Percentiles rank a stretch among this genome's conserved stretches.
Conservation (phyloP, 2,888 invertebrate species). For the Ormyrus nitidulus region DNA sequence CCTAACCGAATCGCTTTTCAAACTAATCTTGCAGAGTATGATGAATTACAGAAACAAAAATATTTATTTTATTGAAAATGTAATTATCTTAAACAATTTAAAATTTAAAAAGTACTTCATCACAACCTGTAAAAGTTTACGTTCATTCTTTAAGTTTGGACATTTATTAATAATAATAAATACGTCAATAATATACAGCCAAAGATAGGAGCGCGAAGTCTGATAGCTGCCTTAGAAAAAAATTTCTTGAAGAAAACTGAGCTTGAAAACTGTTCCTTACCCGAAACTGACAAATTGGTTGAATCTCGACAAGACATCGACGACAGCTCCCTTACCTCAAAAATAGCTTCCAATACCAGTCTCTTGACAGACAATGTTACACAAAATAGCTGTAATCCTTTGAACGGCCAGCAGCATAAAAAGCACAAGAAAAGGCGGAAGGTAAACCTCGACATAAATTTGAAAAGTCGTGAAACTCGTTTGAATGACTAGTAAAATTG, state of each 20-base stretch:
- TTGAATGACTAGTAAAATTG: constrained; percentile 46
- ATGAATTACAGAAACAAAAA: constrained; percentile 18
- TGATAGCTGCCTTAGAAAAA: constrained; percentile 71
- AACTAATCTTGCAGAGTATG: constrained; percentile 48
- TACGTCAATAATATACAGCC: constrained; percentile 62
- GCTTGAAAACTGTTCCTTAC: constrained; percentile 68
- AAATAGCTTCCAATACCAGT: constrained; percentile 70
- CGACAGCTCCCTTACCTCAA: constrained; percentile 68
- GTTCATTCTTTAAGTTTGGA: constrained; percentile 50
- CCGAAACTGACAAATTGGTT: constrained; percentile 65
- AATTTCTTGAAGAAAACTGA: constrained; percentile 68
- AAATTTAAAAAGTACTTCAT: constrained; percentile 22
- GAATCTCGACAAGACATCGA: constrained; percentile 69
- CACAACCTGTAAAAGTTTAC: constrained; percentile 37
- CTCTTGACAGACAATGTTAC: constrained; percentile 68
- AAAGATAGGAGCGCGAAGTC: constrained; percentile 66
- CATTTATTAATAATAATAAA: constrained; percentile 45
- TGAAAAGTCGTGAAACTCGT: constrained; percentile 37
- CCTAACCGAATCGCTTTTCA: constrained; percentile 49
- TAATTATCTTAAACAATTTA: background rate
- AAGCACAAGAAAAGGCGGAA: constrained; percentile 74
- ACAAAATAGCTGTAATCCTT: constrained; percentile 70
- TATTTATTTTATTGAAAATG: too few relatives aligned
- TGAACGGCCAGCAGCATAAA: constrained; percentile 71
- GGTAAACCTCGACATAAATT: constrained; percentile 64